Base-by-base conservation (phyloP, 1,140 invertebrate species). In the Agrypnia vestita region DNA sequence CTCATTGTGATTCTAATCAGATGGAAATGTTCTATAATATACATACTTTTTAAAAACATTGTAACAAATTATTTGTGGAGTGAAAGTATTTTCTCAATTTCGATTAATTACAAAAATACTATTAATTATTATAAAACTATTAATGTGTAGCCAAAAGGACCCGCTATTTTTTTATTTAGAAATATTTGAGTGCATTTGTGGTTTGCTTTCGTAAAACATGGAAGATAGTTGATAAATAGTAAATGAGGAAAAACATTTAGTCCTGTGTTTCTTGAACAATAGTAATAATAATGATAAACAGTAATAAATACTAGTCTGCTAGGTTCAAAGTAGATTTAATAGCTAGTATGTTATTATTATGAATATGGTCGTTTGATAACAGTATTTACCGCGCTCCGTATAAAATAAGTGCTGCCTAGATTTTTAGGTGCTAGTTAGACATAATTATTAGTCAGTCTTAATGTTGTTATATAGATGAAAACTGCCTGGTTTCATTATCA, bases 381-480 rank as follows among this genome's bases (percentile, higher is more conserved):
- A 80, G 79, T 76, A 62, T 76, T 47, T 76, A 56, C 71, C 61
- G 79, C 56, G 67, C 67, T 71, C 67, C 46, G 15, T 11, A 21
- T 71, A 67, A 76, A 53, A 35, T 78, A 69, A 77, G 53, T 78
- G 67, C 71, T 49, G 74, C 71, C 55, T 75, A 77, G 72, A 59
- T 64, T 76, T 80, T 76, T 81, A 81, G 75, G 69, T 81, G 69
- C 69, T 81, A 81, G 75, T 74, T 81, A 77, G 46, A 64, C 61
- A 44, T 73, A 55, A 72, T 53, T 3, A 67, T 69, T 62, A 51
- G 21, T 78, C 76, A 80, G 73, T 77, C 74, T 76, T 64, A 76
- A 51, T 80, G 79, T 80, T 80, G 79, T 81, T 78, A 78, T 81
- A 78, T 78, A 81, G 75, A 77, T 80, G 19, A 43, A 25, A 13